Percentiles rank a stretch among this genome's conserved stretches.
phyloP scores from a whole-genome alignment of 2,888 invertebrate genomes.

The Orchesella flavescens region DNA sequence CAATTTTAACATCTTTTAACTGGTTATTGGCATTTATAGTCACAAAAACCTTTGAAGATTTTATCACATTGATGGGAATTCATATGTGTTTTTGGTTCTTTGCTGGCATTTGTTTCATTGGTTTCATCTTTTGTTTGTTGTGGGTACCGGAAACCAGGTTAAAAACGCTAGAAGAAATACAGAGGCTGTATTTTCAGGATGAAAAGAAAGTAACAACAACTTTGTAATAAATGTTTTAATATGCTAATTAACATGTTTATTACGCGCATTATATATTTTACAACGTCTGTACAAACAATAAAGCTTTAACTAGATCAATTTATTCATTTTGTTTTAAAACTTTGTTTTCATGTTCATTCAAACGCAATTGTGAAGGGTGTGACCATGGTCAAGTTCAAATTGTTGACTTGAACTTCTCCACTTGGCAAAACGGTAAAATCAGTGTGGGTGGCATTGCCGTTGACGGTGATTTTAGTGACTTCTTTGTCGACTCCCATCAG shows the following conservation, averaged over 20 bases:
- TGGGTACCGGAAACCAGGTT: conserved; percentile 66
- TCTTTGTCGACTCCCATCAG: conserved; percentile 65
- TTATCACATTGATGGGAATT: conserved; percentile 53
- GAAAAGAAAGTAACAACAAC: background rate
- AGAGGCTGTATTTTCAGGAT: conserved; percentile 52
- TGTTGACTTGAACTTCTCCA: conserved; percentile 65
- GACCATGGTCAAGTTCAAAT: conserved; percentile 55
- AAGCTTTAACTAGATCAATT: no score
- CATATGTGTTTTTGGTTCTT: conserved; percentile 66
- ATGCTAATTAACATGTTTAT: background rate
- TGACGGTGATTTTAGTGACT: conserved; percentile 73
- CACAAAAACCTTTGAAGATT: conserved; percentile 66
- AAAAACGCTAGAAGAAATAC: conserved; percentile 67
- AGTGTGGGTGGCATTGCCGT: conserved; percentile 71
- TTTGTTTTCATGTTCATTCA: conserved; percentile 20
- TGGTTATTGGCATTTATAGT: conserved; percentile 67
- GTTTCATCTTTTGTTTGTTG: conserved; percentile 57
- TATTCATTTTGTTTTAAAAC: background rate
- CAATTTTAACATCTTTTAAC: conserved; percentile 59
- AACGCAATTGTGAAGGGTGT: conserved; percentile 48
- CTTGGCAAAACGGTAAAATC: conserved; percentile 62
- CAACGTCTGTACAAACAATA: background rate
- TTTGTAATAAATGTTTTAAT: background rate
- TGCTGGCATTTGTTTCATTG: conserved; percentile 54
- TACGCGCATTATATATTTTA: background rate